Base-by-base conservation (phyloP, 1,140 invertebrate species). In the Arion vulgaris region DNA sequence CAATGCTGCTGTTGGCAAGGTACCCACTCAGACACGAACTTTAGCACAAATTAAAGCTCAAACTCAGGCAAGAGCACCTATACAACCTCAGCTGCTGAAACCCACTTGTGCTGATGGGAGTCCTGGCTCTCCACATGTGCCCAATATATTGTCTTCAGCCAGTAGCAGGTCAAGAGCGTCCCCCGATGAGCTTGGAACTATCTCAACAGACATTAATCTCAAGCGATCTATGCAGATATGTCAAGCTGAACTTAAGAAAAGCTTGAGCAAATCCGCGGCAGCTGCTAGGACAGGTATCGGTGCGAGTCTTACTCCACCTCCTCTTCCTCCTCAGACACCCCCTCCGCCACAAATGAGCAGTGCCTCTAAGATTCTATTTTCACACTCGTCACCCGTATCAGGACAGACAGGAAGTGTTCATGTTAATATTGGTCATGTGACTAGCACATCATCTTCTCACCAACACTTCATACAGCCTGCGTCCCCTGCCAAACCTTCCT, bases 171-270 rank as follows among this genome's bases (percentile, higher is more conserved):
- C 71, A 17, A 13, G 41, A 75, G 82, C 85, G 17, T 34, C 74
- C 23, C 49, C 66, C 38, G 83, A 69, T 38, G 68, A 78, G 45
- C 81, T 41, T 11, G 49, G 11, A 2, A 4, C 34, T 1, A 19
- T 36, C 36, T 11, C 72, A 1, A 4, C 66, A 72, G 95, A 95
- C 36, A 96, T 98, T 13, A 98, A 98, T 92, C 93, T 98, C 23
- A 97, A 98, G 91, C 94, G 97, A 45, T 98, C 97, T 87, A 97
- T 98, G 91, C 97, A 98, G 92, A 99, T 99, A 87, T 98, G 97
- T 92, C 96, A 98, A 92, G 96, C 96, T 57, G 97, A 98, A 73
- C 97, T 98, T 84, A 96, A 97, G 92, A 89, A 89, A 80, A 90
- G 86, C 62, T 57, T 84, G 34, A 79, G 36, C 73, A 76, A 45